phyloP scores from a whole-genome alignment of 2,113 vertebrate genomes.

The Etheostoma cragini region DNA sequence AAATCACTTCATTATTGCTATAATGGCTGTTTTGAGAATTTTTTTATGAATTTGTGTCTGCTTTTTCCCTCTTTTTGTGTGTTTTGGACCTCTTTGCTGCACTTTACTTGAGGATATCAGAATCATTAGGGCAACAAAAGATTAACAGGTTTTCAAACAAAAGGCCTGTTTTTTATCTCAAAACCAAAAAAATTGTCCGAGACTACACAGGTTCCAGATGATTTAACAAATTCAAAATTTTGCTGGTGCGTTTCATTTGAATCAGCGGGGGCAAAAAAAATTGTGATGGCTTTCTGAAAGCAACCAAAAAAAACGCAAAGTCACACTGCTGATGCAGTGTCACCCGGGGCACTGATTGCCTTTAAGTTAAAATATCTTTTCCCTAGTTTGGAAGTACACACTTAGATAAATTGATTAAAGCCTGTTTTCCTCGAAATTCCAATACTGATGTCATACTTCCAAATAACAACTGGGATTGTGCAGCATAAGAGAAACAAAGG shows the following conservation, averaged over 20 bases:
- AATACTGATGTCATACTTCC: neutral
- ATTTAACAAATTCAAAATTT: neutral
- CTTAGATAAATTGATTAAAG: neutral
- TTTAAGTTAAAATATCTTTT: neutral
- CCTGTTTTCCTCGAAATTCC: neutral
- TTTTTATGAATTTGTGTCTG: neutral
- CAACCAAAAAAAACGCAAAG: neutral
- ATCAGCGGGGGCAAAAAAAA: neutral
- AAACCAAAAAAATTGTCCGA: neutral
- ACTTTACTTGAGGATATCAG: neutral
- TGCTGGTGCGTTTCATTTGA: neutral
- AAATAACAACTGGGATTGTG: neutral
- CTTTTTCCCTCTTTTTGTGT: neutral
- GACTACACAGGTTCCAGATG: neutral
- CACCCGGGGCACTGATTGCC: neutral
- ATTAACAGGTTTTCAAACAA: neutral
- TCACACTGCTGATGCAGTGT: accelerated
- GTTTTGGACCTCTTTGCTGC: neutral
- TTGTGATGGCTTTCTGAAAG: neutral
- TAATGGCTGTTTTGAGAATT: neutral
- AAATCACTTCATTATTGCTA: neutral
- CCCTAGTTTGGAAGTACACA: neutral
- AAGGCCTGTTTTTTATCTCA: neutral
- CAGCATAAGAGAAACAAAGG: neutral
- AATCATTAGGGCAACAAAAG: neutral